These are phyloP conservation scores for Scatophagus argus DNA, from an alignment of 2,113 vertebrate species.

Conservation along the genomic window DNA sequence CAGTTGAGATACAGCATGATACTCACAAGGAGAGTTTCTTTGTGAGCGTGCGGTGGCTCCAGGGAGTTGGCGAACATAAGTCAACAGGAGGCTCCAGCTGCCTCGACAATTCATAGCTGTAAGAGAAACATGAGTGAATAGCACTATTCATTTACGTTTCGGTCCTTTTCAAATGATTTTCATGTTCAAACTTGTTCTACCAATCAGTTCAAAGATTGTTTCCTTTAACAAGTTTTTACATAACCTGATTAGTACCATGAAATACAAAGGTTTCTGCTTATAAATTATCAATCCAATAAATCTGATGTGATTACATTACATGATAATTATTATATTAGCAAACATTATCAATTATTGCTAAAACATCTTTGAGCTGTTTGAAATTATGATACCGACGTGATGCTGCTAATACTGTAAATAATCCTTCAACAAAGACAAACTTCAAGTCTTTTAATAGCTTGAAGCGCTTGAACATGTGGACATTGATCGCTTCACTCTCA, in stretches of 20 bases:
- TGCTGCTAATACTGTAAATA: neutral
- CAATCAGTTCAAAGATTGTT: too few species aligned
- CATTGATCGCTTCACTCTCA: neutral
- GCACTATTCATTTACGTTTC: too few species aligned
- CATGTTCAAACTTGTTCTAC: neutral
- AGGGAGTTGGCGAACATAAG: slow-evolving; percentile 84
- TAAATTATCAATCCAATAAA: neutral
- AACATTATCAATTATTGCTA: too few species aligned
- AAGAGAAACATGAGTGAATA: slow-evolving; percentile 17
- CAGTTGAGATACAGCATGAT: neutral
- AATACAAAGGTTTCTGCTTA: neutral
- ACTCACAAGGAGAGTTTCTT: slow-evolving; percentile 91
- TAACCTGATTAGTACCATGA: neutral
- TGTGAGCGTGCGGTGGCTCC: slow-evolving; percentile 83
- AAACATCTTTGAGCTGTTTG: too few species aligned
- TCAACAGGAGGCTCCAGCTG: slow-evolving; percentile 88
- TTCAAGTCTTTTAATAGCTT: too few species aligned
- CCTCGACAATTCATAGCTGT: slow-evolving; percentile 88
- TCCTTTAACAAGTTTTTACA: too few species aligned
- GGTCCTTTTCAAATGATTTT: neutral
- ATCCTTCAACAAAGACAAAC: neutral
- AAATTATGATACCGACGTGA: too few species aligned
- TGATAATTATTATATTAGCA: too few species aligned
- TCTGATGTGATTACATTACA: neutral
- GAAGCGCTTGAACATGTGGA: neutral